Percentiles rank a stretch among this genome's conserved stretches.
phyloP scores from a whole-genome alignment of 2,113 vertebrate genomes.

The Ophthalmolycus amberensis region DNA sequence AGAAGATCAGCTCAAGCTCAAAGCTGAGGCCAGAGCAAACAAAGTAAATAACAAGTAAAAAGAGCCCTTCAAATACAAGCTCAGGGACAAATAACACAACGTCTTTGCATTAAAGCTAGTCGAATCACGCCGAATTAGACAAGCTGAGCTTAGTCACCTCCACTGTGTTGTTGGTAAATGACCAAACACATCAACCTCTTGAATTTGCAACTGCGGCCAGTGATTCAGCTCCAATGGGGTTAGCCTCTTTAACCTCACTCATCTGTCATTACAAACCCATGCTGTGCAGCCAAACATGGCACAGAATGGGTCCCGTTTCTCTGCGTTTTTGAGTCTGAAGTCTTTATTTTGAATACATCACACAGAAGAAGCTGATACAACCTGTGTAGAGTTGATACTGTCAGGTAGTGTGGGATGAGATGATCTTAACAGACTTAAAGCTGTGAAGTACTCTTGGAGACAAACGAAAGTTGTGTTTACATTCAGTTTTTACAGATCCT shows the following conservation, averaged over 20 bases:
- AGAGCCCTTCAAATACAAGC: background rate
- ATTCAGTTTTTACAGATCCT: background rate
- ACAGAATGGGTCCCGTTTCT: background rate
- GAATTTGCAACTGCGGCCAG: background rate
- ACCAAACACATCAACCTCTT: background rate
- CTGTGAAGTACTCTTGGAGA: background rate
- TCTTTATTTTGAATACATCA: background rate
- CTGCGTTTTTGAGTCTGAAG: background rate
- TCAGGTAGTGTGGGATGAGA: background rate
- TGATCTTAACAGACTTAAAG: background rate
- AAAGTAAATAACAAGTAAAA: background rate
- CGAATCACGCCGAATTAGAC: background rate
- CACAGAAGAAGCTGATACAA: background rate
- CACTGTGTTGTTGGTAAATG: background rate
- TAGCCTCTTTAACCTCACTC: constrained; percentile 3
- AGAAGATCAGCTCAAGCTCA: background rate
- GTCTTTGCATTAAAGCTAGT: background rate
- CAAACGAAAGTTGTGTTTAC: background rate
- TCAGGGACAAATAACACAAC: background rate
- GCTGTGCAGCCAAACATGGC: background rate
- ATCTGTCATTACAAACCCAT: background rate
- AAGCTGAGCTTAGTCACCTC: background rate
- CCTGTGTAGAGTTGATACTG: background rate
- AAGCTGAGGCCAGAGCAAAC: background rate
- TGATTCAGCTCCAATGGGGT: background rate